Base-by-base conservation (phyloP, 1,140 invertebrate genomes). In the Lethrus apterus region DNA sequence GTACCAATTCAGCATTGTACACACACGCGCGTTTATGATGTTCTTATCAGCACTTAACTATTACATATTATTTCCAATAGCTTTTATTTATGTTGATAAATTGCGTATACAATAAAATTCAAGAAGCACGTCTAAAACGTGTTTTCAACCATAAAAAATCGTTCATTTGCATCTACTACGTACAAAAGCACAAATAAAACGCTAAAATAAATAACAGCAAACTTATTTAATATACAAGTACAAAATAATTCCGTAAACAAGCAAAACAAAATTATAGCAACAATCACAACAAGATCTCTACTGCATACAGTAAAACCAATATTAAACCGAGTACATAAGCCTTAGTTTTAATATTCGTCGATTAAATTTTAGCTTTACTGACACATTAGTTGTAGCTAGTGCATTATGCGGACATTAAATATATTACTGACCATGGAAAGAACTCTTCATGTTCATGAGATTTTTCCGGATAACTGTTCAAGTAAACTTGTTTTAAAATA, bases 391-490 rank as follows among this genome's bases (percentile, higher is more conserved):
- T n/a, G n/a, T n/a, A n/a, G n/a, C n/a, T n/a, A n/a, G n/a, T n/a
- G n/a, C n/a, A n/a, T n/a, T n/a, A n/a, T n/a, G n/a, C n/a, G n/a
- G 21, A 42, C 21, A 42, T 26, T 42, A 42, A 42, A 42, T 32
- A 45, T 51, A 34, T 65, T 81, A 81, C 78, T 79, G 77, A 81
- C 79, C 79, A 81, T 73, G 78, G 78, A 65, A 78, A 72, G 73
- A 77, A 80, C 69, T 80, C 79, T 77, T 80, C 77, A 58, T 71
- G 70, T 67, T 81, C 79, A 70, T 72, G 71, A 56, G 69, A 62
- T 71, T 80, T 80, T 73, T 80, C 78, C 77, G 78, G 75, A 73
- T 76, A 79, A 80, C 79, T 81, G 78, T 64, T 61, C 51, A 55
- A 63, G 53, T 54, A 63, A 62, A 21, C 35, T 64, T 63, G 46